A percentile compares a stretch with the other conserved stretches of the same genome.
Evolutionary conservation across 2,797 vertebrate species (phyloP).

Genomic region (Ceyx erithaca): DNA sequence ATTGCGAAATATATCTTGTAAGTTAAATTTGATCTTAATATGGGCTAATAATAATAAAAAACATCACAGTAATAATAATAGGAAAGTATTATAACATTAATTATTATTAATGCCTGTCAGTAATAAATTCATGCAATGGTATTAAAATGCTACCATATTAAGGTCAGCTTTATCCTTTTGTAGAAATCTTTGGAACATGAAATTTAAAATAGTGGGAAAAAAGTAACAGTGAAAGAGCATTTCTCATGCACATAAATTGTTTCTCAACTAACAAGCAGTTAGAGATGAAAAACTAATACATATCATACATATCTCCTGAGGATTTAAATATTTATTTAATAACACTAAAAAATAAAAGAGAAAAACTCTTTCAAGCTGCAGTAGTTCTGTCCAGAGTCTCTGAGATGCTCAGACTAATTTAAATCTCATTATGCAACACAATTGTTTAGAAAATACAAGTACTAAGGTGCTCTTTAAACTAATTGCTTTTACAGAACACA

Average conservation of each 20-base stretch:
- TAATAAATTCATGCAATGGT: slow-evolving; percentile 1
- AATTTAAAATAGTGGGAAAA: neutral
- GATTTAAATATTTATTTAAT: neutral
- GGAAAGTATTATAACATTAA: slow-evolving; percentile 49
- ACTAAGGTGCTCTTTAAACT: neutral
- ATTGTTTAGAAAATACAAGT: slow-evolving; percentile 22
- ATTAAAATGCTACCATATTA: neutral
- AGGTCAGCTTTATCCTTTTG: slow-evolving; percentile 11
- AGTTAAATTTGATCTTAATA: slow-evolving; percentile 43
- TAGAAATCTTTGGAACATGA: neutral
- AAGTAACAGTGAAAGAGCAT: neutral
- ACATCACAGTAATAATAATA: slow-evolving; percentile 41
- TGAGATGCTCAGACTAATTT: slow-evolving; percentile 4
- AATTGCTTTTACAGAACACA: slow-evolving; percentile 21
- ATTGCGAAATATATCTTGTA: slow-evolving; percentile 25
- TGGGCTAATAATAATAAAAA: slow-evolving; percentile 18
- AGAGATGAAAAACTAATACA: neutral
- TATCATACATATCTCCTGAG: neutral
- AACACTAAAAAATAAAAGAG: neutral
- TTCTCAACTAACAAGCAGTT: neutral
- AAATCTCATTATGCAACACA: neutral
- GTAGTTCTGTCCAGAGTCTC: neutral
- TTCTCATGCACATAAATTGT: neutral
- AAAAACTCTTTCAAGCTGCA: neutral
- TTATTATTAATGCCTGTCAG: slow-evolving; percentile 17